These are phyloP conservation scores for Polyploca ridens DNA, from an alignment of 2,888 invertebrate species.

Conservation along the genomic window DNA sequence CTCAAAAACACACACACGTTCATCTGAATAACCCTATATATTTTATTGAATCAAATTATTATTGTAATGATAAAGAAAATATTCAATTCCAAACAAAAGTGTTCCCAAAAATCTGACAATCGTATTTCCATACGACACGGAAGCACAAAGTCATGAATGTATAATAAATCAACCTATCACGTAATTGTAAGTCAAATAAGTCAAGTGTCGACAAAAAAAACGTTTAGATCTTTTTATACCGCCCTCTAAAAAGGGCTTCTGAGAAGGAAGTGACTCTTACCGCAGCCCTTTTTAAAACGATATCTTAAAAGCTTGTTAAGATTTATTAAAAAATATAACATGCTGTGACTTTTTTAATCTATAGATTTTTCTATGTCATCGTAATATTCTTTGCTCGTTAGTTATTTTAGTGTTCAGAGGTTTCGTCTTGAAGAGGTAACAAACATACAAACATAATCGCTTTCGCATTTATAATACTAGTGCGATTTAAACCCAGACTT, in stretches of 20 bases:
- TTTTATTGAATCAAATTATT: too few relatives aligned
- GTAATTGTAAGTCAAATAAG: conserved; percentile 23
- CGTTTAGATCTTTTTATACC: conserved; percentile 39
- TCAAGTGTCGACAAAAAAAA: conserved; percentile 37
- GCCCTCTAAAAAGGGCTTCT: conserved; percentile 46
- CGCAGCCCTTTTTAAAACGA: conserved; percentile 33
- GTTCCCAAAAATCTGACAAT: background rate
- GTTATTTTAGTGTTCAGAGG: too few relatives aligned
- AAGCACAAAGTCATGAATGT: conserved; percentile 13
- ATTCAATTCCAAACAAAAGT: too few relatives aligned
- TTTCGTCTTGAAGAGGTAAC: too few relatives aligned
- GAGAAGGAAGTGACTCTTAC: conserved; percentile 60
- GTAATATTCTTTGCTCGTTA: background rate
- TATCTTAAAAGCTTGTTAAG: conserved; percentile 32
- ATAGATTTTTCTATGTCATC: background rate
- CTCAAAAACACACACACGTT: too few relatives aligned
- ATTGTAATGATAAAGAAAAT: too few relatives aligned
- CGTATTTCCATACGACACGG: background rate
- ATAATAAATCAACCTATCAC: conserved; percentile 11
- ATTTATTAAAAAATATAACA: conserved; percentile 17
- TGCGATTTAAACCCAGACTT: too few relatives aligned
- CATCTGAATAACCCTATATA: too few relatives aligned
- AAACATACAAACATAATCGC: too few relatives aligned
- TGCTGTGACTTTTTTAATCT: background rate
- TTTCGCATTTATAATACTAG: too few relatives aligned